Base-by-base conservation (phyloP, 2,113 vertebrate genomes). In the Gymnorhina tibicen region DNA sequence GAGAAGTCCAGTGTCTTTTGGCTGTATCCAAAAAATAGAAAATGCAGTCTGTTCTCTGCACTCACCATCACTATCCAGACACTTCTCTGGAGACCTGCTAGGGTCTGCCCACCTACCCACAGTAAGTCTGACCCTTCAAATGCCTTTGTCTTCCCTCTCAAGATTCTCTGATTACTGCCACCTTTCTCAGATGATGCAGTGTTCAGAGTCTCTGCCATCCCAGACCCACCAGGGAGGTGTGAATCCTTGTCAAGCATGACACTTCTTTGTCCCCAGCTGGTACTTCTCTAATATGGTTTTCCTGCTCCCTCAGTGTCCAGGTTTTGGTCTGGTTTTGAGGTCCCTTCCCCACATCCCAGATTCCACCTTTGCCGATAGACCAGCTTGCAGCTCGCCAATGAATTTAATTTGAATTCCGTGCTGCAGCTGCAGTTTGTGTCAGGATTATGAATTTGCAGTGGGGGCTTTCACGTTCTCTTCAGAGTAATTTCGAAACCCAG, bases 381-480 rank as follows among this genome's bases (percentile, higher is more conserved):
- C 76, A 66, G 73, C 64, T 77, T 75, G 52, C 75, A 27, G 68
- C 32, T 90, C 0, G 0, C 76, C 73, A 69, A 7, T 64, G 56
- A 89, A 84, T 91, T 92, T 50, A 8, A 66, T 92, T 95, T 89
- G 78, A 85, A 96, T 96, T 96, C 91, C 23, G 32, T 67, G 46
- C 86, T 62, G 73, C 91, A 58, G 80, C 89, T 93, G 77, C 33
- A 20, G 58, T 93, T 96, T 92, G 62, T 94, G 92, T 94, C 94
- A 92, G 80, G 92, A 73, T 96, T 95, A 87, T 46, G 49, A 92
- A 95, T 97, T 95, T 91, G 77, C 70, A 64, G 46, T 55, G 62
- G 35, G 66, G 66, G n/a, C 42, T 94, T 86, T 95, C 77, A 21
- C 50, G 33, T 92, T 96, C 77, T 93, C 84, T 92, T 93, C 67